Base-by-base conservation (phyloP, 2,888 invertebrate genomes). In the Agrochola circellaris region DNA sequence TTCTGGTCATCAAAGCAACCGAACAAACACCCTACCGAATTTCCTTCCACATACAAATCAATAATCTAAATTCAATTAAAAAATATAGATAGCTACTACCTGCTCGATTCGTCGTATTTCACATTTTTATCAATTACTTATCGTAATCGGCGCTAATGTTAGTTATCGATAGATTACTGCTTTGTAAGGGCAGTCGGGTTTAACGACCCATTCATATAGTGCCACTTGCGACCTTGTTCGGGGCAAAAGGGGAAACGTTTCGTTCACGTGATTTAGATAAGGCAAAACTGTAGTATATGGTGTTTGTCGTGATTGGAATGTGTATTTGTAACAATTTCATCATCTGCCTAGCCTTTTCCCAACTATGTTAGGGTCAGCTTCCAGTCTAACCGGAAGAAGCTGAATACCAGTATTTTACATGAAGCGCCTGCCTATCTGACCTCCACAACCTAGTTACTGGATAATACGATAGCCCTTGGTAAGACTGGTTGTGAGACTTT, bases 201-300 rank as follows among this genome's bases (percentile, higher is more conserved):
- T 88, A 88, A 87, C 77, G 88, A 87, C 88, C 88, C 56, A 81
- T 54, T 70, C 54, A 66, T 23, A 56, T 38, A 77, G 67, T 73
- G 68, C 61, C 30, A 83, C 70, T 71, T 82, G 23, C 30, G 88
- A 87, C 87, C 88, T 87, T 88, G 80, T 83, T 79, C 26, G 20
- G 67, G 65, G 65, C 72, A 79, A 60, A 60, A 56, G 17, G 42
- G 77, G 67, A 78, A 76, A 65, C 62, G 81, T 60, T 82, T 62
- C 26, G 26, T 71, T 64, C 79, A 80, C 83, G 78, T 87, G 82
- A 84, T 85, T 64, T 74, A 9, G 75, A 79, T 86, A 79, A 79
- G 30, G 42, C 17, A 68, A 68, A 58, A 0, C 7, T 26, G 9
- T 66, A 62, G 38, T 48, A 60, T 34, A 73, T 13, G 34, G 23